Percentiles rank a stretch among this genome's conserved stretches.
Conservation (phyloP, 2,113 vertebrate species). For the Platichthys flesus region DNA sequence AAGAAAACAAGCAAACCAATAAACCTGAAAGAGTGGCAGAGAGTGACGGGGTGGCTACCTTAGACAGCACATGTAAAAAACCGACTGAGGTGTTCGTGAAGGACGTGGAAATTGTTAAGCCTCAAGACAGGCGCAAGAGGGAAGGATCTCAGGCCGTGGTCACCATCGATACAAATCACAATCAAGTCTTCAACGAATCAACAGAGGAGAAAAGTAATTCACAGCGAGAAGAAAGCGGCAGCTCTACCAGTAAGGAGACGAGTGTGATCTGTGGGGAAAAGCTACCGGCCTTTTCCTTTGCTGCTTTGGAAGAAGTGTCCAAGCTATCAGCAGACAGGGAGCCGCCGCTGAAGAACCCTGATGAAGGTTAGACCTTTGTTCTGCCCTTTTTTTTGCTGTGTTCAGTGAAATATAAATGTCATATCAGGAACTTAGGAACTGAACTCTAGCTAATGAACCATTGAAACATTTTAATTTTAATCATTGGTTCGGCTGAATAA, state of each 20-base stretch:
- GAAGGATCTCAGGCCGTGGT: not conserved
- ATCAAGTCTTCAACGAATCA: not conserved
- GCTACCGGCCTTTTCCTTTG: too few relatives aligned
- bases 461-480: not conserved
- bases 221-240: not conserved
- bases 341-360: not conserved
- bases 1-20: not conserved
- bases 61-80: not conserved
- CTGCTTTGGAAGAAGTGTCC: not conserved
- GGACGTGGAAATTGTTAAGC: not conserved
- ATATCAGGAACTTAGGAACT: not conserved
- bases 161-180: conserved; percentile 26
- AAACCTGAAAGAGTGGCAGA: not conserved
- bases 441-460: not conserved
- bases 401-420: not conserved
- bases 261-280: not conserved
- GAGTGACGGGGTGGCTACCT: not conserved
- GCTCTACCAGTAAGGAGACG: not conserved
- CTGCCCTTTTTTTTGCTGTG: not conserved
- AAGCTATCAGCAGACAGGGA: not conserved
- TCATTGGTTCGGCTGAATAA: not conserved
- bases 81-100: not conserved
- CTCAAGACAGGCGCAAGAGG: not conserved
- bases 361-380: conserved; percentile 48
- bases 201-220: not conserved